These are phyloP conservation scores for Eustalomyia histrio DNA, from an alignment of 2,888 invertebrate genomes.

Conservation along the genomic window DNA sequence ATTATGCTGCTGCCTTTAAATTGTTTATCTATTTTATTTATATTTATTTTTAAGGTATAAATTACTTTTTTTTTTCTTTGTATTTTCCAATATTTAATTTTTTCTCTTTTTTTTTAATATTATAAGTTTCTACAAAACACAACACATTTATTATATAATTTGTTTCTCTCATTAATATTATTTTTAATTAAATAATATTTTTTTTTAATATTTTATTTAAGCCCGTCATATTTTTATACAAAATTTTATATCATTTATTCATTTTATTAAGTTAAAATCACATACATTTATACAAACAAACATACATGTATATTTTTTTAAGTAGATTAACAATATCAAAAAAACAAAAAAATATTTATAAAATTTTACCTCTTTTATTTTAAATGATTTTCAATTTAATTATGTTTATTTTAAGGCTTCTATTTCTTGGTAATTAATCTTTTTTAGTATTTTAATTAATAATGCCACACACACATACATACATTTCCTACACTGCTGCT, in stretches of 20 bases:
- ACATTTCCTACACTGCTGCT: background rate
- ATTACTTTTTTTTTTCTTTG: no score
- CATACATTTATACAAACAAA: background rate
- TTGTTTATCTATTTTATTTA: no score
- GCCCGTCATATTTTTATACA: background rate
- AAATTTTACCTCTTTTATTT: background rate
- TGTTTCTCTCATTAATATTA: background rate
- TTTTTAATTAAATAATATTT: constrained; percentile 14
- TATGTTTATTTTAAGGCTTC: background rate
- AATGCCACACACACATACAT: background rate
- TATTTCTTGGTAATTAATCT: background rate
- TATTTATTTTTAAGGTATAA: no score
- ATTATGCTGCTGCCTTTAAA: no score
- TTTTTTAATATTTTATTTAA: background rate
- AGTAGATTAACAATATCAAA: background rate
- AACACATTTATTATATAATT: constrained; percentile 38
- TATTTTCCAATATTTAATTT: no score
- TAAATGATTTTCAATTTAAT: background rate
- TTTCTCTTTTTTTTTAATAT: background rate
- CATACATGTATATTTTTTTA: background rate
- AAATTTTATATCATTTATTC: background rate
- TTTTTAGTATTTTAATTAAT: background rate
- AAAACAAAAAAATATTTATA: background rate
- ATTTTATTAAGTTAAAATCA: background rate
- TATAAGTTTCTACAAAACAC: constrained; percentile 22